Base-by-base conservation (phyloP, 2,888 invertebrate species). In the Monochamus alternatus region DNA sequence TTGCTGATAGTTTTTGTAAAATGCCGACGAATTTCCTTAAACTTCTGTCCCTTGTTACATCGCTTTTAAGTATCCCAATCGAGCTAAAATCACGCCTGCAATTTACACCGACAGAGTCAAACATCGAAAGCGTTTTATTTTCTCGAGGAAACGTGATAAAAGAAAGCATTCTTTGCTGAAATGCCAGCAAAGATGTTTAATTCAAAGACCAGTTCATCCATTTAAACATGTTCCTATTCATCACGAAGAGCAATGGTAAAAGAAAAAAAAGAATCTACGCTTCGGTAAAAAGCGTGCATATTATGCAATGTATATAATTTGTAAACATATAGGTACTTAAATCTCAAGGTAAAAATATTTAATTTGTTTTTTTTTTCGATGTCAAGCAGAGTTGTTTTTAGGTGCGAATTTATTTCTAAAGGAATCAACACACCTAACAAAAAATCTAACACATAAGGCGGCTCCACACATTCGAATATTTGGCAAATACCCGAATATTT, bases 71-170 rank as follows among this genome's bases (percentile, higher is more conserved):
- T 81, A 78, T 12, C 75, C 63, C 75, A 81, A 82, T 82, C 77
- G 75, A 51, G 70, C 63, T 75, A 75, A 80, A 82, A 82, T 79
- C 82, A 82, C 82, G 82, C 67, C 32, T 79, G 47, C 75, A 69
- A 71, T 76, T 59, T 52, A 64, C 31, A 63, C 30, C 9, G 64
- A 65, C n/a, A 58, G 62, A 44, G 59, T 51, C 68, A 14, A 74
- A 74, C 74, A 73, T 55, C 47, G 68, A 78, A 77, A 69, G 65
- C 78, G 71, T 80, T 81, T 74, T 75, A 78, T 73, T 64, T 44
- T 66, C 32, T 43, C 30, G n/a, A 71, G 64, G 70, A 72, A 73
- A 66, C 55, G 67, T 73, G 59, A 12, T 55, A 22, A 55, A 55
- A 55, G 12, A 12, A 22, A n/a, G 47, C 47, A 10, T 5, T 9